Conservation (phyloP, 2,797 vertebrate genomes). For the Neopelma chrysocephalum region DNA sequence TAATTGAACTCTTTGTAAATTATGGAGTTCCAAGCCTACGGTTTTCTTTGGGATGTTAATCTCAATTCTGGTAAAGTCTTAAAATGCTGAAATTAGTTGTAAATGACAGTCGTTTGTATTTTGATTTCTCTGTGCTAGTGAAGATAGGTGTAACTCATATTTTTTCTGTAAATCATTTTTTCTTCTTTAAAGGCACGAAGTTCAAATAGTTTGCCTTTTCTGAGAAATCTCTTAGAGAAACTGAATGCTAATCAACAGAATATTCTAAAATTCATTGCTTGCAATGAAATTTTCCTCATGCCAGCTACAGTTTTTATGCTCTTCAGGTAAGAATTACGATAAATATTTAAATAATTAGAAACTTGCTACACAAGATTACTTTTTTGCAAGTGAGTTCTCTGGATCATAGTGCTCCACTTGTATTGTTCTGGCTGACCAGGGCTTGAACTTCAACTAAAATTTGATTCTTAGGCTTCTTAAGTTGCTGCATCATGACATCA, state of each 20-base stretch:
- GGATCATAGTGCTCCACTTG: background rate
- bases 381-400: background rate
- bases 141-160: background rate
- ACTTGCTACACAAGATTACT: background rate
- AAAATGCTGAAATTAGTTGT: background rate
- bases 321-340: constrained; percentile 80
- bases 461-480: background rate
- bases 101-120: background rate
- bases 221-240: constrained; percentile 91
- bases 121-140: background rate
- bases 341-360: background rate
- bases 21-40: background rate
- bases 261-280: constrained; percentile 97
- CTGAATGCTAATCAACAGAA: constrained; percentile 95
- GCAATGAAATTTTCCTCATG: constrained; percentile 99
- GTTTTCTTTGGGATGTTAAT: background rate
- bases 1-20: background rate
- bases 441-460: background rate
- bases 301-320: constrained; percentile 98
- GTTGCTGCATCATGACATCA: background rate
- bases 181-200: constrained; percentile 83
- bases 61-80: background rate
- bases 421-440: background rate
- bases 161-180: constrained; percentile 26
- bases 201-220: constrained; percentile 86